Percentiles rank a stretch among this genome's conserved stretches.
These are phyloP conservation scores for Anser cygnoides DNA, from an alignment of 2,113 vertebrate species.

Conservation along the genomic window DNA sequence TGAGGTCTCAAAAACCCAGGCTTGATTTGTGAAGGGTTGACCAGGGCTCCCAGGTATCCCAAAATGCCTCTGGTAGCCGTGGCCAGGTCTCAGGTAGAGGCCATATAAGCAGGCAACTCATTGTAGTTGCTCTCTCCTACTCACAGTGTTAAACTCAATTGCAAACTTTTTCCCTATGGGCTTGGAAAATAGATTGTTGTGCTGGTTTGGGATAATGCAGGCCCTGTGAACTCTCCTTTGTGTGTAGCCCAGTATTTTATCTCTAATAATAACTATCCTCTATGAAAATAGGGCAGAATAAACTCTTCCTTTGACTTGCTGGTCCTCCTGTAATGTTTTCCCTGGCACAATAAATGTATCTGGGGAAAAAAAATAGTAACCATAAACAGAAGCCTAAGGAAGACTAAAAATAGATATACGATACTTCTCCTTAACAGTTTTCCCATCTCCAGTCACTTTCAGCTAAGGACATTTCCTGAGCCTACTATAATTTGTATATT, in stretches of 20 bases:
- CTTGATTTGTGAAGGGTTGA: not conserved
- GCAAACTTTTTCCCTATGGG: not conserved
- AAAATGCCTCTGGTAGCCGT: not conserved
- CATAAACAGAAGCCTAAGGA: not conserved
- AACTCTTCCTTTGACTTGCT: not conserved
- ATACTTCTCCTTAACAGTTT: not conserved
- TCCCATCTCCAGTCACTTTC: not conserved
- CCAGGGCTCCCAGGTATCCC: not conserved
- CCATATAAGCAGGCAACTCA: not conserved
- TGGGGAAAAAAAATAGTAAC: not conserved
- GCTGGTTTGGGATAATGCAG: not conserved
- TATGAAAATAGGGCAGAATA: not conserved
- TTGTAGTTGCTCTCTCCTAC: not conserved
- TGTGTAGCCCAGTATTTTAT: not conserved
- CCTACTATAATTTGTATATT: not conserved
- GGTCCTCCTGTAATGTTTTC: not conserved
- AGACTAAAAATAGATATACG: not conserved
- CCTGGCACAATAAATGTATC: not conserved
- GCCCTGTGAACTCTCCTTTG: not conserved
- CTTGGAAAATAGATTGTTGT: not conserved
- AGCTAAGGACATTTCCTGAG: not conserved
- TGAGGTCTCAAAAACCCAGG: accelerated
- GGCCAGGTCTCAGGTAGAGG: not conserved
- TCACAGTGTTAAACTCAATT: not conserved
- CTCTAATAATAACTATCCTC: not conserved